A percentile compares a stretch with the other conserved stretches of the same genome.
phyloP scores from a whole-genome alignment of 1,140 invertebrate species.

The Pristionchus pacificus region DNA sequence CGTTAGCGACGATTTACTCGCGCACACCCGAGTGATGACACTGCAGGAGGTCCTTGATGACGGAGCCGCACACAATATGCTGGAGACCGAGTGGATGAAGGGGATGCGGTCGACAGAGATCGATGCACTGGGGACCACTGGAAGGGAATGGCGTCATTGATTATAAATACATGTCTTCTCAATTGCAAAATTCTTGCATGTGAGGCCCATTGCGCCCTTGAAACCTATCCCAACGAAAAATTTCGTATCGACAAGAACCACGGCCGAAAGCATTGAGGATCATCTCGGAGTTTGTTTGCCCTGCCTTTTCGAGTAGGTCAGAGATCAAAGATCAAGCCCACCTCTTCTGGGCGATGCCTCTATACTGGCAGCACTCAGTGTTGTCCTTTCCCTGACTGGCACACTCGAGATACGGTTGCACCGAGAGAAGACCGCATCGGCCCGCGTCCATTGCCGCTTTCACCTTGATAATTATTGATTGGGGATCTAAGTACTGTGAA shows the following conservation, averaged over 20 bases:
- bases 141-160: no score
- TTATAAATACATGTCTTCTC: no score
- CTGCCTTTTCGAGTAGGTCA: no score
- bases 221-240: not conserved
- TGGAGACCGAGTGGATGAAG: not conserved
- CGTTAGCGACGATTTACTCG: not conserved
- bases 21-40: not conserved
- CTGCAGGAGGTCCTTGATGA: not conserved
- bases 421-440: slow-evolving; percentile 27
- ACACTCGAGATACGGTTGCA: slow-evolving; percentile 32
- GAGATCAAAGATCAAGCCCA: slow-evolving; percentile 14
- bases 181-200: no score
- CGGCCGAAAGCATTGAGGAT: no score
- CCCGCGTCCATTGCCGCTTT: slow-evolving; percentile 28
- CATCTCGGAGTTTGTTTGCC: no score
- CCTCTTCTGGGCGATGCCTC: slow-evolving; percentile 22
- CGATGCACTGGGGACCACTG: not conserved
- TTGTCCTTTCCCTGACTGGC: slow-evolving; percentile 32
- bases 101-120: not conserved
- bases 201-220: no score
- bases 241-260: no score
- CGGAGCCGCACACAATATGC: not conserved
- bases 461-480: slow-evolving; percentile 24
- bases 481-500: no score
- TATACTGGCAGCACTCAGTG: slow-evolving; percentile 17